Evolutionary conservation across 1,140 invertebrate species (phyloP).

Genomic region (Neodiprion pinetum): DNA sequence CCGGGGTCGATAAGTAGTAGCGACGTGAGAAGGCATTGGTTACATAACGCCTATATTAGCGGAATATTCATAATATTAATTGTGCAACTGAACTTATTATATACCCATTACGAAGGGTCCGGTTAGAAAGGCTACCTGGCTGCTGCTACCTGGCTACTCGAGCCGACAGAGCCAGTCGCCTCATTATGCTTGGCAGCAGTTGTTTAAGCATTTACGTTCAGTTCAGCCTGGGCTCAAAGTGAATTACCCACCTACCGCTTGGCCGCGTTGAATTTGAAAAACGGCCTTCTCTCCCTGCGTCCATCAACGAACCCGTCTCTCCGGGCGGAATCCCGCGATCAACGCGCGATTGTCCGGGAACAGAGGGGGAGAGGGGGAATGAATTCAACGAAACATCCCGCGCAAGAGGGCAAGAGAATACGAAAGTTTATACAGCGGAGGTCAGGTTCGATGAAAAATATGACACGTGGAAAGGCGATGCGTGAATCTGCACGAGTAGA

Average conservation of each 20-base stretch:
- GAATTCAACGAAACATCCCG: neutral
- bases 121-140: conserved; percentile 26
- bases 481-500: neutral
- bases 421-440: neutral
- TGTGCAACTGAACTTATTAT: conserved; percentile 36
- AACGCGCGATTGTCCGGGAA: too few relatives aligned
- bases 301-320: too few relatives aligned
- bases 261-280: conserved; percentile 1
- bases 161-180: conserved; percentile 6
- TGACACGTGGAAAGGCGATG: neutral
- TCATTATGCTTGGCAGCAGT: neutral
- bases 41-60: conserved; percentile 33
- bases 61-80: conserved; percentile 47
- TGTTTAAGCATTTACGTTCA: conserved; percentile 7
- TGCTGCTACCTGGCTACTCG: conserved; percentile 1
- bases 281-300: neutral
- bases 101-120: conserved; percentile 19
- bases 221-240: conserved; percentile 6
- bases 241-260: neutral
- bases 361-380: too few relatives aligned
- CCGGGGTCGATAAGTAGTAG: neutral
- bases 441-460: neutral
- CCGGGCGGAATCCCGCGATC: too few relatives aligned
- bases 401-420: neutral
- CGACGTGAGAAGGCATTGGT: conserved; percentile 28